Evolutionary conservation across 2,113 vertebrate genomes (phyloP), one percentile per base, ranked within the genome.

Genomic region (Psittacus erithacus): DNA sequence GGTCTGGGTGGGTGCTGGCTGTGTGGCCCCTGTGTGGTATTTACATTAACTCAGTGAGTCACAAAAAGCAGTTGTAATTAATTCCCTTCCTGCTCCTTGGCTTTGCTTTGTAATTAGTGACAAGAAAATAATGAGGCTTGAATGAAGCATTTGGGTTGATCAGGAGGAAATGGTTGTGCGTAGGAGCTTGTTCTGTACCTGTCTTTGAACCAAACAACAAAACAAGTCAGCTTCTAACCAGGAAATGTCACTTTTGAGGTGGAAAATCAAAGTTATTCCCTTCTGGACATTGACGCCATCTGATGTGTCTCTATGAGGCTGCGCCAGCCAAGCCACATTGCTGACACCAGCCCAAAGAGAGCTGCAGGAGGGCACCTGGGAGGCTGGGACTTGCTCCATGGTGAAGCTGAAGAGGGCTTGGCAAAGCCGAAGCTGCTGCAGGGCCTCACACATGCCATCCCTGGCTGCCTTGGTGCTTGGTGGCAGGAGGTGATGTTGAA

Each of bases 41-140:
- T 76, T 65, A 59, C 71, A 8, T 53, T 64, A 77, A 29, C 69
- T 81, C 67, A 49, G 65, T 88, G 96, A 96, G 76, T 95, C 96
- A 95, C 76, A 43, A 28, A 87, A 65, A 91, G 60, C 90, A 53
- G 59, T 23, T 49, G 27, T 49, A 94, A 92, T 86, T 95, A 96
- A 96, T 96, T 86, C 47, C 65, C 28, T 49, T 89, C 89, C 69
- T 52, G 49, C 6, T 70, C 88, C 95, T 94, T 84, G 80, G 73
- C 89, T 96, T 81, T 81, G 57, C 91, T 70, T 73, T 0, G 1
- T 81, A 92, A 94, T 95, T 96, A 93, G 86, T 9, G 0, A 29
- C 84, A 78, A 78, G 86, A 81, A 96, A 89, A 90, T 91, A 93
- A 93, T 46, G 78, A 94, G 84, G 20, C 84, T 91, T n/a, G 73